Evolutionary conservation across 2,888 invertebrate species (phyloP), one percentile per base, ranked within the genome.

Genomic region (Thereva nobilitata): DNA sequence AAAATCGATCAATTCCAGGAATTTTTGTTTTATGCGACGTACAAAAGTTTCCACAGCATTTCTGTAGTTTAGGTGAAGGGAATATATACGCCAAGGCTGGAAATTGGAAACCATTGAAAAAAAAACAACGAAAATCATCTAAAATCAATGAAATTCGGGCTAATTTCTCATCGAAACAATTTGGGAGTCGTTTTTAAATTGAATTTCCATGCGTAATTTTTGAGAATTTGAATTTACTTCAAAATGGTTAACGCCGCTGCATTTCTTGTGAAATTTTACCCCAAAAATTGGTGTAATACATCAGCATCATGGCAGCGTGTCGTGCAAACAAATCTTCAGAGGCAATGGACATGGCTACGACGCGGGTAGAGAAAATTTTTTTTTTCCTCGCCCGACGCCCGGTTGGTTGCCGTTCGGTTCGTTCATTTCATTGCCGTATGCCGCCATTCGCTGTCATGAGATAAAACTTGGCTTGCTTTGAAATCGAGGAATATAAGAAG

Each of bases 221-320:
- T 23, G 23, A 23, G 23, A 53, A 10, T n/a, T 37, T 38, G n/a
- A 59, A 47, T 50, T 44, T 64, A 52, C 41, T 9, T 23, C 41
- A 56, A 64, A 67, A 66, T 64, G 56, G 54, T 41, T 61, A 45
- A 54, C 69, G 70, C 70, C 74, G 75, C 77, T 73, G 77, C 70
- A 76, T 76, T 79, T 72, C 74, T 74, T 75, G 74, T 77, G 72
- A 77, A 79, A 82, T 80, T 79, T 77, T 77, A 76, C 76, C 77
- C 77, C 75, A 75, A 78, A 76, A 72, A 76, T 71, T 75, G 79
- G 78, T 76, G 76, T 76, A 73, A 78, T 79, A 79, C 78, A 75
- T 64, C 55, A 64, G 55, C 47, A 64, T 64, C 64, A 64, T 45
- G 64, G 53, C 53, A 47, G 47, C 64, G 9, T 47, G 54, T 64